A percentile compares a stretch with the other conserved stretches of the same genome.
Conservation (phyloP, 23 tunicate genomes). For the Botrylloides violaceus region DNA sequence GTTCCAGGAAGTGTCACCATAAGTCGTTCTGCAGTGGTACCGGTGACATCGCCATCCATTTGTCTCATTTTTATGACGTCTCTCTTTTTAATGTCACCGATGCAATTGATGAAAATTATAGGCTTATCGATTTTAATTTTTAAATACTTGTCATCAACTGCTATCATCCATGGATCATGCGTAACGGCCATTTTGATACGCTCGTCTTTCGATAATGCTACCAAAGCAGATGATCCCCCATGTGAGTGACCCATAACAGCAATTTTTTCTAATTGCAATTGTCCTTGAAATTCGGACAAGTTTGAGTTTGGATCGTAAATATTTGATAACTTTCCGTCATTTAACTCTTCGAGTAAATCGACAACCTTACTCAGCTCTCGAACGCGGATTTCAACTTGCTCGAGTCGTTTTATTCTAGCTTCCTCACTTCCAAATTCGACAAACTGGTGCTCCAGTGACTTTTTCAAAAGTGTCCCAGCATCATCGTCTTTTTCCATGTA, state of each 20-base stretch:
- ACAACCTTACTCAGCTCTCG: slow-evolving; percentile 3
- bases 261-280: slow-evolving; percentile 14
- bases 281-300: slow-evolving; percentile 14
- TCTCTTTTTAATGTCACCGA: slow-evolving; percentile 4
- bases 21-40: slow-evolving; percentile 8
- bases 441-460: slow-evolving; percentile 3
- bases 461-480: background rate
- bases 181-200: slow-evolving; percentile 16
- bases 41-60: slow-evolving; percentile 19
- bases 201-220: slow-evolving; percentile 15
- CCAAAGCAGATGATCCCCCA: slow-evolving; percentile 28
- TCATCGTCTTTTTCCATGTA: slow-evolving; percentile 9
- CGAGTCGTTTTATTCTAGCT: slow-evolving; percentile 6
- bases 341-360: slow-evolving; percentile 8
- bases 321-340: slow-evolving; percentile 23
- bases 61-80: slow-evolving; percentile 18
- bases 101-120: slow-evolving; percentile 27
- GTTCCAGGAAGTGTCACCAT: slow-evolving; percentile 25
- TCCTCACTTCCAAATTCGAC: background rate
- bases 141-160: slow-evolving; percentile 11
- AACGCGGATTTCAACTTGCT: slow-evolving; percentile 30
- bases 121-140: slow-evolving; percentile 8
- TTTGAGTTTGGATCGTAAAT: slow-evolving; percentile 5
- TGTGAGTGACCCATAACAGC: slow-evolving; percentile 38
- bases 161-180: slow-evolving; percentile 33